Conservation (phyloP, 2,113 vertebrate species). For the Ictidomys tridecemlineatus region DNA sequence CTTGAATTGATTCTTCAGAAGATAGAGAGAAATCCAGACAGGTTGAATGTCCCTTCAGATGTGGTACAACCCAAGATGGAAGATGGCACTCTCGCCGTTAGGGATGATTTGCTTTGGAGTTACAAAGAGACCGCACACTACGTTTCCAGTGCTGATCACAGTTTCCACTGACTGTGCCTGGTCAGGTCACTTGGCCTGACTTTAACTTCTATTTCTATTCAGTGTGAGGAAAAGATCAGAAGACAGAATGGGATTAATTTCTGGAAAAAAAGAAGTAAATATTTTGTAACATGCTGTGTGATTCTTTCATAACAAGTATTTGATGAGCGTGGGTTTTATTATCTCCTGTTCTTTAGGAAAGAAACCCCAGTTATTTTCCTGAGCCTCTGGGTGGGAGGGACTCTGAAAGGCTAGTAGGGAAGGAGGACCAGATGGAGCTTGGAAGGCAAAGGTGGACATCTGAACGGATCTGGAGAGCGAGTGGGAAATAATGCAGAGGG, state of each 20-base stretch:
- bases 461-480: neutral
- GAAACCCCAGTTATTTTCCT: neutral
- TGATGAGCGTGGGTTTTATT: neutral
- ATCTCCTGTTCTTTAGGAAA: neutral
- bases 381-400: neutral
- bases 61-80: neutral
- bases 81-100: neutral
- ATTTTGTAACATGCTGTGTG: neutral
- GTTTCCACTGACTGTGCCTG: conserved; percentile 22
- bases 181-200: neutral
- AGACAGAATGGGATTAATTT: conserved; percentile 21
- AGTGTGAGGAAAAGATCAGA: neutral
- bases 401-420: neutral
- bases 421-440: neutral
- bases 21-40: neutral
- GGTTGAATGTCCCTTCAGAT: neutral
- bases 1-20: neutral
- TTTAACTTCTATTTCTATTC: conserved; percentile 43
- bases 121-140: neutral
- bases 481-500: neutral
- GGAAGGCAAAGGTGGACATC: neutral
- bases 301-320: neutral
- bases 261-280: conserved; percentile 31
- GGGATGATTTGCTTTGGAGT: neutral
- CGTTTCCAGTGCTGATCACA: neutral